Evolutionary conservation across 2,797 vertebrate genomes (phyloP).

Genomic region (Brachyalestes nurse): DNA sequence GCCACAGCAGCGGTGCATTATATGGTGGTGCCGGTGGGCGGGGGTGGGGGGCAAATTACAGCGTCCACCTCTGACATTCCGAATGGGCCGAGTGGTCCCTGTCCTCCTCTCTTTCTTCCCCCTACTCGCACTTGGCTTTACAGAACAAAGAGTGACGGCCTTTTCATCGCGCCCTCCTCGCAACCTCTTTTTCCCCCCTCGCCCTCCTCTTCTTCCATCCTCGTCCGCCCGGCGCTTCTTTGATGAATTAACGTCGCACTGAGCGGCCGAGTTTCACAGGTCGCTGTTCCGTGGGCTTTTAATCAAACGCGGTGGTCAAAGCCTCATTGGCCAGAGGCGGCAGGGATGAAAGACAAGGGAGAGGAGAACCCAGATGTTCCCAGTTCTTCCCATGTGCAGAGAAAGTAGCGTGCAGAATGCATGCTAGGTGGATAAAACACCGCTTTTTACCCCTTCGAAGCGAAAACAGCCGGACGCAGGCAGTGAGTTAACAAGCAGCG

Average conservation of each 20-base stretch:
- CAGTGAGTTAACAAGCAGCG: slow-evolving; percentile 48
- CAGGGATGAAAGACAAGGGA: neutral
- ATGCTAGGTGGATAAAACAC: neutral
- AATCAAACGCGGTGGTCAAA: slow-evolving; percentile 73
- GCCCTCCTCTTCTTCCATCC: slow-evolving; percentile 48
- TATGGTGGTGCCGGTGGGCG: slow-evolving; percentile 38
- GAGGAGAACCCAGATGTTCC: neutral
- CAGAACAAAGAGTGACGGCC: slow-evolving; percentile 76
- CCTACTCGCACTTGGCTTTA: slow-evolving; percentile 39
- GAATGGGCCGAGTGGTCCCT: slow-evolving; percentile 53
- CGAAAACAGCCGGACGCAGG: slow-evolving; percentile 13
- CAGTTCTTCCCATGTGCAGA: neutral
- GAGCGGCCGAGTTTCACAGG: slow-evolving; percentile 68
- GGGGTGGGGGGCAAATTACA: slow-evolving; percentile 46
- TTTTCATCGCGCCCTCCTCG: slow-evolving; percentile 74
- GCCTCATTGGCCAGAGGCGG: slow-evolving; percentile 54
- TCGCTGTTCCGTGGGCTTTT: slow-evolving; percentile 67
- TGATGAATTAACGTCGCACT: slow-evolving; percentile 74
- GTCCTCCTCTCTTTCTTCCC: slow-evolving; percentile 13
- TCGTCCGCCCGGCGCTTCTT: slow-evolving; percentile 54
- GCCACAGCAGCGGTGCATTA: slow-evolving; percentile 55
- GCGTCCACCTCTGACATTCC: slow-evolving; percentile 65
- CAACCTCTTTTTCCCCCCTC: slow-evolving; percentile 62
- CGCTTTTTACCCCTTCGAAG: slow-evolving; percentile 13
- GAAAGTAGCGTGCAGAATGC: neutral